Evolutionary conservation across 2,113 vertebrate species (phyloP).

Genomic region (Trogon surrucura): DNA sequence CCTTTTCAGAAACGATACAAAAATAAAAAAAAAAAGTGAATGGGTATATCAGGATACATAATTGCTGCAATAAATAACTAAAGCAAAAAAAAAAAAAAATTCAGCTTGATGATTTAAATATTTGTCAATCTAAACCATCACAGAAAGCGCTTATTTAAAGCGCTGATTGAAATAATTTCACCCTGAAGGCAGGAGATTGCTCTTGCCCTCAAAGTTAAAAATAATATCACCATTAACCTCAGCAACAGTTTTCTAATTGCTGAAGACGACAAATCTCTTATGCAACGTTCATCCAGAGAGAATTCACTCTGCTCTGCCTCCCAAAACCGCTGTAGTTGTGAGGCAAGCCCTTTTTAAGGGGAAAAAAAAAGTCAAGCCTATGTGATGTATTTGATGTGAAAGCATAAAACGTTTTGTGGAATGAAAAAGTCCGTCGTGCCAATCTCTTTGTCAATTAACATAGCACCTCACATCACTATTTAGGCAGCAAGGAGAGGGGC

Average conservation of each 20-base stretch:
- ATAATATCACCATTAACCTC: slow-evolving; percentile 56
- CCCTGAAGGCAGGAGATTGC: slow-evolving; percentile 29
- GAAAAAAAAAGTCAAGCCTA: background rate
- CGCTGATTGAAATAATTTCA: slow-evolving; percentile 35
- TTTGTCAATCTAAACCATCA: slow-evolving; percentile 6
- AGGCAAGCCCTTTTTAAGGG: background rate
- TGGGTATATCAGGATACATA: background rate
- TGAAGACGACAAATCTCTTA: background rate
- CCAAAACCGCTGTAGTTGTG: background rate
- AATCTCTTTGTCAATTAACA: background rate
- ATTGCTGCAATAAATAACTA: background rate
- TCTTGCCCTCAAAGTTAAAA: slow-evolving; percentile 61
- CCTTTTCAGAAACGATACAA: background rate
- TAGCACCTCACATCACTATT: background rate
- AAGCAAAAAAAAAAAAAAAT: background rate
- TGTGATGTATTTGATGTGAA: rapidly evolving
- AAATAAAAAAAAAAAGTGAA: background rate
- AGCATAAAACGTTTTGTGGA: background rate
- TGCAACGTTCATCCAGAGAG: background rate
- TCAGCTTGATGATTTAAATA: background rate
- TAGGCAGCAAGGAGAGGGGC: background rate
- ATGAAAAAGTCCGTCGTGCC: background rate
- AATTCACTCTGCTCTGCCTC: background rate
- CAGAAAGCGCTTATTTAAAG: slow-evolving; percentile 37
- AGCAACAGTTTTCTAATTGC: slow-evolving; percentile 54